These are phyloP conservation scores for Halcyon senegalensis DNA, from an alignment of 2,113 vertebrate genomes.

Conservation along the genomic window DNA sequence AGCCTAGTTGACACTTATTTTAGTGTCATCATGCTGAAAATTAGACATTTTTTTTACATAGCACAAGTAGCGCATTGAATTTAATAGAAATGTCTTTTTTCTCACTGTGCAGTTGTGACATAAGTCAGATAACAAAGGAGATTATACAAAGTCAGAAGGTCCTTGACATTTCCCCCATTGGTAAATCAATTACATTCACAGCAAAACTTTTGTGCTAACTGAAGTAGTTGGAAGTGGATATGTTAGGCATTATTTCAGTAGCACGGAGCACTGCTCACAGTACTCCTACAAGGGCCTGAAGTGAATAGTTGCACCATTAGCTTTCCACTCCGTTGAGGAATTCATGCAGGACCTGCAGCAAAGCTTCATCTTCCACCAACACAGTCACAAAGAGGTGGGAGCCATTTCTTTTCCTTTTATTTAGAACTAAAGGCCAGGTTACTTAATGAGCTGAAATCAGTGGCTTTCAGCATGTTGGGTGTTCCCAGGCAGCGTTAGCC, in stretches of 20 bases:
- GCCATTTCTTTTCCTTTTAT: background rate
- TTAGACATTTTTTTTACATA: background rate
- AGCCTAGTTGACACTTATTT: background rate
- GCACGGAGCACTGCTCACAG: background rate
- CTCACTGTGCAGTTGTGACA: conserved; percentile 2
- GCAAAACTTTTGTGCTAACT: background rate
- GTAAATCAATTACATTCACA: background rate
- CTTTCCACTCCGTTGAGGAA: background rate
- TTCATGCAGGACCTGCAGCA: background rate
- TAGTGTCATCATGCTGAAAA: background rate
- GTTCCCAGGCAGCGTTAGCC: background rate
- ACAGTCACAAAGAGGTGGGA: background rate
- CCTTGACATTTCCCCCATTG: conserved; percentile 3
- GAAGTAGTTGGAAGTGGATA: background rate
- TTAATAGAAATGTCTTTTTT: background rate
- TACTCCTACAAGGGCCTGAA: background rate
- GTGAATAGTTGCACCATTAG: background rate
- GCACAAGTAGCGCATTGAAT: background rate
- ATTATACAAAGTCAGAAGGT: background rate
- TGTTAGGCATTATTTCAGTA: background rate
- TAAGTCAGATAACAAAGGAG: background rate
- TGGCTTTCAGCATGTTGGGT: background rate
- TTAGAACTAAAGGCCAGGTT: background rate
- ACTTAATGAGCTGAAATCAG: background rate
- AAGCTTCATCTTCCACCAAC: background rate